Evolutionary conservation across 2,797 vertebrate species (phyloP).

Genomic region (Protosalanx chinensis): DNA sequence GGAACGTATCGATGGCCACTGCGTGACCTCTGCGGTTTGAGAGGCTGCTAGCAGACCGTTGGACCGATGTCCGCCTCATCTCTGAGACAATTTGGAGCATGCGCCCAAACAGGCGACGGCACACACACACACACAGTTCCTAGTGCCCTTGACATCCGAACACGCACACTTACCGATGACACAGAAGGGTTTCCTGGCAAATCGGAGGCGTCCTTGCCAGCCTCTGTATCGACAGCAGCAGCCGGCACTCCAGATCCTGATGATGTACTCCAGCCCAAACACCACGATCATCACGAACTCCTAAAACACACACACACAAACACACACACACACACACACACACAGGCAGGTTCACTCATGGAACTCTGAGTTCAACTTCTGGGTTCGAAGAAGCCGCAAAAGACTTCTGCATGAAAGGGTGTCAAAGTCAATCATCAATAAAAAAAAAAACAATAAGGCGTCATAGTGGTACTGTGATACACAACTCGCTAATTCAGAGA

Average conservation of each 20-base stretch:
- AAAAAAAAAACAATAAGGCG: too few species aligned
- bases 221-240: constrained; percentile 98
- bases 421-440: too few species aligned
- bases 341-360: constrained; percentile 19
- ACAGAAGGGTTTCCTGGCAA: constrained; percentile 96
- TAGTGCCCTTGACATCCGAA: background rate
- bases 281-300: constrained; percentile 99
- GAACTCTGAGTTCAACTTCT: background rate
- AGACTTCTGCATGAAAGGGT: background rate
- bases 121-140: constrained; percentile 1
- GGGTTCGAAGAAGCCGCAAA: too few species aligned
- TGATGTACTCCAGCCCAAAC: constrained; percentile 98
- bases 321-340: constrained; percentile 20
- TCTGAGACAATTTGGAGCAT: background rate
- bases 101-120: background rate
- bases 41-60: background rate
- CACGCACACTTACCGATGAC: constrained; percentile 84
- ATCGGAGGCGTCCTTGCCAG: constrained; percentile 96
- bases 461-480: too few species aligned
- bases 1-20: background rate
- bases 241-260: constrained; percentile 97
- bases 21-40: background rate
- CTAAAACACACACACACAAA: constrained; percentile 61
- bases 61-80: too few species aligned
- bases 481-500: too few species aligned